Conservation (phyloP, 2,797 vertebrate species). For the Tokudaia tokunoshimensis region DNA sequence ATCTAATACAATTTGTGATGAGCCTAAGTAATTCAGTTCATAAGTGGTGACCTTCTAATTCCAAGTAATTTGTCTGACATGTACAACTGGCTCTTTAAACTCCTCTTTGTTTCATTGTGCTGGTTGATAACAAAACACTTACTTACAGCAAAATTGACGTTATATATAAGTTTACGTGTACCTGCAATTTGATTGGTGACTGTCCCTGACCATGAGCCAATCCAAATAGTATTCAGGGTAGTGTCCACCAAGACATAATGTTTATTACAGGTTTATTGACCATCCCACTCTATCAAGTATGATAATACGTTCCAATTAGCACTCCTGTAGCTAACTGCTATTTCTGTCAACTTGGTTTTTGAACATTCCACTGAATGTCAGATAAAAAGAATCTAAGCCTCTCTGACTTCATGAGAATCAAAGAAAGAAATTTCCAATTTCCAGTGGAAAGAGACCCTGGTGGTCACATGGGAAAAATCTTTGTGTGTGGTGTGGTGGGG, state of each 20-base stretch:
- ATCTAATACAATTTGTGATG: neutral
- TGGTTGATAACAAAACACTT: neutral
- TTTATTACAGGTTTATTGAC: conserved; percentile 61
- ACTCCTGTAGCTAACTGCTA: conserved; percentile 60
- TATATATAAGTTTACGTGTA: neutral
- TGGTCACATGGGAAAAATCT: conserved; percentile 20
- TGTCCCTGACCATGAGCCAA: no score
- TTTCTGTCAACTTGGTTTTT: neutral
- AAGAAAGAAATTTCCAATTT: conserved; percentile 55
- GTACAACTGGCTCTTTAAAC: neutral
- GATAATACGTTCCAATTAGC: conserved; percentile 80
- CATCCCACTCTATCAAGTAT: conserved; percentile 65
- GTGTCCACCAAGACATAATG: neutral
- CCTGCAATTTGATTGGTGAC: neutral
- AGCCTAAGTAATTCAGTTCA: neutral
- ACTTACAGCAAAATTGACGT: neutral
- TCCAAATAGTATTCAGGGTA: neutral
- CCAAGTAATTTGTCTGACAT: neutral
- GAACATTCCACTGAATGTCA: conserved; percentile 72
- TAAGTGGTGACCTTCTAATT: neutral
- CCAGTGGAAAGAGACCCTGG: neutral
- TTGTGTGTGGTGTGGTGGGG: neutral
- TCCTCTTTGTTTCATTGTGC: neutral
- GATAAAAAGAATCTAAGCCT: conserved; percentile 74
- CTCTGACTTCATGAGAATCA: conserved; percentile 77